A percentile compares a stretch with the other conserved stretches of the same genome.
These are phyloP conservation scores for Troides helena DNA, from an alignment of 2,888 invertebrate species.

Conservation along the genomic window DNA sequence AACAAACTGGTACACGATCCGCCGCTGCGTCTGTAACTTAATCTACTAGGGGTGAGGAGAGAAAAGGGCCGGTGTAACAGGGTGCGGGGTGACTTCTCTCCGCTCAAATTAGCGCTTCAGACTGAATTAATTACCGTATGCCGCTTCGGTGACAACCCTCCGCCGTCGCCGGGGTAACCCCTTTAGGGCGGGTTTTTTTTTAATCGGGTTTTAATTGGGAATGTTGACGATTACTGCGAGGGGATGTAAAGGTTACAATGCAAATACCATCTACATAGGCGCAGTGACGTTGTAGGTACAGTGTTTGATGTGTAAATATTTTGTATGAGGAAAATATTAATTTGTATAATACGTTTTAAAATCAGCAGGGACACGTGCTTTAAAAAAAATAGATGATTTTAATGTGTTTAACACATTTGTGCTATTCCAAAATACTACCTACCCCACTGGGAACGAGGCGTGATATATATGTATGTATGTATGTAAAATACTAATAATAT, in stretches of 20 bases:
- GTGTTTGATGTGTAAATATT: no score
- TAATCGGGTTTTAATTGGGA: slow-evolving; percentile 39
- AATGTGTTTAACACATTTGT: no score
- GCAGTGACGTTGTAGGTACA: no score
- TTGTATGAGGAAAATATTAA: no score
- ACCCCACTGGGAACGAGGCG: no score
- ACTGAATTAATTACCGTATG: slow-evolving; percentile 30
- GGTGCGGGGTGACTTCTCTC: slow-evolving; percentile 50
- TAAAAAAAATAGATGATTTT: no score
- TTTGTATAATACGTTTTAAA: no score
- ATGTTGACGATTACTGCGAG: slow-evolving; percentile 20
- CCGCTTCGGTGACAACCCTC: slow-evolving; percentile 51
- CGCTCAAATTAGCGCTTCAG: slow-evolving; percentile 69
- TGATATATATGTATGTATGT: no score
- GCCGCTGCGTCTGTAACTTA: slow-evolving; percentile 23
- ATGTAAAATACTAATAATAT: no score
- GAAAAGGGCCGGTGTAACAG: no score
- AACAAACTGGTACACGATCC: neutral
- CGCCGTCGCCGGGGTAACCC: slow-evolving; percentile 38
- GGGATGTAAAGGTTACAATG: slow-evolving; percentile 9
- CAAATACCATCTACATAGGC: neutral
- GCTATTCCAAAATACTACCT: no score
- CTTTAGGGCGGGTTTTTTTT: slow-evolving; percentile 19
- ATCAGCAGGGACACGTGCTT: no score
- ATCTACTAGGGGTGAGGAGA: neutral